These are phyloP conservation scores for Eupithecia dodoneata DNA, from an alignment of 2,888 invertebrate genomes.

Conservation along the genomic window DNA sequence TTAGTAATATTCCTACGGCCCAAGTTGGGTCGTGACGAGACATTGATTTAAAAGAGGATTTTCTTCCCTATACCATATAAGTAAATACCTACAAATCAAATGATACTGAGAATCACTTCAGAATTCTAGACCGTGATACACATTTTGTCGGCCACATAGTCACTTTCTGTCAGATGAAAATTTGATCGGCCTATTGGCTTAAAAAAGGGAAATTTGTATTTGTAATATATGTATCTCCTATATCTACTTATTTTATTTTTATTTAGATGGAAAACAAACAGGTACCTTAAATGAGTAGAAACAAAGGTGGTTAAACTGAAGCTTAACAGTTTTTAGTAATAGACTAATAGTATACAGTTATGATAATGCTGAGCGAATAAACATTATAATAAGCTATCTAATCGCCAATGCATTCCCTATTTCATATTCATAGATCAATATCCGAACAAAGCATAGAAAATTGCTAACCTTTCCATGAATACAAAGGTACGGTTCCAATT, in stretches of 20 bases:
- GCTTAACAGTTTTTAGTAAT: too few species aligned
- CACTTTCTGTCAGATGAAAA: too few species aligned
- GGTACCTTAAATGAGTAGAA: too few species aligned
- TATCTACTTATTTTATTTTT: too few species aligned
- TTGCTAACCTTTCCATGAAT: constrained; percentile 33
- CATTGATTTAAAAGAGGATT: background rate
- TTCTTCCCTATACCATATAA: too few species aligned
- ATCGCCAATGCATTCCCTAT: constrained; percentile 8
- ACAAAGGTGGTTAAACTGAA: too few species aligned
- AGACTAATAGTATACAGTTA: background rate
- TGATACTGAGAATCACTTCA: too few species aligned
- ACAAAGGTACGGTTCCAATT: constrained; percentile 43
- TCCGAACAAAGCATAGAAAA: constrained; percentile 43
- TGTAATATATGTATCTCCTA: background rate
- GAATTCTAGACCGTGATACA: too few species aligned
- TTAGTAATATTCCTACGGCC: background rate
- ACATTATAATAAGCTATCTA: background rate
- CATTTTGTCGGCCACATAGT: too few species aligned
- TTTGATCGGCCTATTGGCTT: too few species aligned
- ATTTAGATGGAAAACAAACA: too few species aligned
- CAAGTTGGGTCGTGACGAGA: background rate
- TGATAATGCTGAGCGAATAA: background rate
- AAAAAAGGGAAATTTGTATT: background rate
- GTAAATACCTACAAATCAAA: too few species aligned
- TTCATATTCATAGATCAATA: constrained; percentile 37